A percentile compares a stretch with the other conserved stretches of the same genome.
Evolutionary conservation across 1,140 invertebrate species (phyloP).

Genomic region (Eciton burchellii): DNA sequence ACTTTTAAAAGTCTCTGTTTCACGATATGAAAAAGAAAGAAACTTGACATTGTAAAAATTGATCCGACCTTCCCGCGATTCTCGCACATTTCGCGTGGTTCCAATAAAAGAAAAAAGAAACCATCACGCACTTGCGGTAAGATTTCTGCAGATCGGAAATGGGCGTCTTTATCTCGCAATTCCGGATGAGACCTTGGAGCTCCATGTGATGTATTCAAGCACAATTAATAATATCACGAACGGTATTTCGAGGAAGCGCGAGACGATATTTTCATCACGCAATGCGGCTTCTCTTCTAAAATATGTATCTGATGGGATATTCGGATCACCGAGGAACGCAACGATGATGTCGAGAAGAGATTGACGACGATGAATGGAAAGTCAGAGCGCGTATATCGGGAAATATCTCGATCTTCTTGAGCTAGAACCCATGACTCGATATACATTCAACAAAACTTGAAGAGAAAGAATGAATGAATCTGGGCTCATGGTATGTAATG

Average conservation of each 20-base stretch:
- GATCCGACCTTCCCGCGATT: not conserved
- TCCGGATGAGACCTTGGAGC: not conserved
- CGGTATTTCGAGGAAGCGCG: not conserved
- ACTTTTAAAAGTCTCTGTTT: not conserved
- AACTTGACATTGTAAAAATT: not conserved
- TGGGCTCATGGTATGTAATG: not conserved
- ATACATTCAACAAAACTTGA: not conserved
- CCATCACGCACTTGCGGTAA: not conserved
- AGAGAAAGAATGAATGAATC: not conserved
- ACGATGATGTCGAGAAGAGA: not conserved
- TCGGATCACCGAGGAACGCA: not conserved
- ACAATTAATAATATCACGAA: not conserved
- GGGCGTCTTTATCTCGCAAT: constrained; percentile 6
- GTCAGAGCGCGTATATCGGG: not conserved
- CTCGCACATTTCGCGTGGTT: not conserved
- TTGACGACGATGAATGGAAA: not conserved
- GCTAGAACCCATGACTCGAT: too few species aligned
- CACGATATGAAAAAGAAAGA: not conserved
- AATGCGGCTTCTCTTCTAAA: constrained; percentile 25
- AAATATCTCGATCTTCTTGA: not conserved
- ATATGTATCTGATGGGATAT: constrained; percentile 19
- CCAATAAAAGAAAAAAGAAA: too few species aligned
- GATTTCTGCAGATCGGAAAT: not conserved
- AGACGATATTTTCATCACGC: not conserved
- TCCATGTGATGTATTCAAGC: not conserved